Percentiles rank a stretch among this genome's conserved stretches.
These are phyloP conservation scores for Aspiorhynchus laticeps DNA, from an alignment of 2,113 vertebrate species.

Conservation along the genomic window DNA sequence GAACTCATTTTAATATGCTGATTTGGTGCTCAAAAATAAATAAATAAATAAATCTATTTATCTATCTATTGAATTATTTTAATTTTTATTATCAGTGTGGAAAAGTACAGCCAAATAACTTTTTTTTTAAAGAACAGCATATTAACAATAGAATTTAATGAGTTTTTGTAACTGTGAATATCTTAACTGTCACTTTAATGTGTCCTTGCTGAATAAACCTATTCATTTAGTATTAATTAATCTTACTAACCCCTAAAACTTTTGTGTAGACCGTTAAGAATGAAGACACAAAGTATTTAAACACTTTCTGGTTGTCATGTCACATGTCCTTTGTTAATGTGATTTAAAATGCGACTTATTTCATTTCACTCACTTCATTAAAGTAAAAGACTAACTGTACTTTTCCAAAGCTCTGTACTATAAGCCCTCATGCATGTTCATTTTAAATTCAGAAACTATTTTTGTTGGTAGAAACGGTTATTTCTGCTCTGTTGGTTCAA, in stretches of 20 bases:
- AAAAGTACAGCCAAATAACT: not conserved
- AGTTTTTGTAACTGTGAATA: not conserved
- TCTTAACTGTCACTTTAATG: not conserved
- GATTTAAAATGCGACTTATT: not conserved
- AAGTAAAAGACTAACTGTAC: no score
- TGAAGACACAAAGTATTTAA: not conserved
- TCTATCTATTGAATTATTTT: no score
- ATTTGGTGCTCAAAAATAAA: not conserved
- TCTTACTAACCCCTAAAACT: not conserved
- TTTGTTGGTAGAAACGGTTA: not conserved
- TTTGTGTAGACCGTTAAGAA: not conserved
- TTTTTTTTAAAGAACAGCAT: not conserved
- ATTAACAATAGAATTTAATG: not conserved
- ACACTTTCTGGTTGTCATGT: not conserved
- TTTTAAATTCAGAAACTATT: not conserved
- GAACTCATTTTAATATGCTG: not conserved
- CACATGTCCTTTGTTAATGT: not conserved
- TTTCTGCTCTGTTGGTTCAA: not conserved
- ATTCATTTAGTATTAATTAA: not conserved
- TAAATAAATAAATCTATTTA: no score
- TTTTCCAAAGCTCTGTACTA: not conserved
- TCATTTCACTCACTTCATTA: not conserved
- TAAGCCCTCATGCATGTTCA: not conserved
- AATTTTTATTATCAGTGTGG: not conserved
- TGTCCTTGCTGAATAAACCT: not conserved